Conservation (phyloP, 2,797 vertebrate species). For the Geotrypetes seraphini region DNA sequence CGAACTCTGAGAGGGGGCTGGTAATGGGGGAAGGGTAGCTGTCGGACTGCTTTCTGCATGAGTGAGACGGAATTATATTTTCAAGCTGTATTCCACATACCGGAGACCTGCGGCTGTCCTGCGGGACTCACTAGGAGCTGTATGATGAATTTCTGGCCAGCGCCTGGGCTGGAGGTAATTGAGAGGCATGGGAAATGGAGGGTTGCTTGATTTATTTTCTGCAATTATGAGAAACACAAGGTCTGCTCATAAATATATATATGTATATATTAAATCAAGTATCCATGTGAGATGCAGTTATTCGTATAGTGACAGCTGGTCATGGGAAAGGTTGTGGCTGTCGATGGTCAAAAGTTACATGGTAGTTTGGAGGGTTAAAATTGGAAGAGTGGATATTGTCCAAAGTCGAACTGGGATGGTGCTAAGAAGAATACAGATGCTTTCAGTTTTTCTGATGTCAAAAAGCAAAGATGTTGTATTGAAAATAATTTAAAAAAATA, state of each 20-base stretch:
- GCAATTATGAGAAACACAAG: slow-evolving; percentile 5
- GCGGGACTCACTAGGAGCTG: slow-evolving; percentile 1
- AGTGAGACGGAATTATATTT: slow-evolving; percentile 7
- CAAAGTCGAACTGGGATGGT: too few species aligned
- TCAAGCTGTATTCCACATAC: slow-evolving; percentile 1
- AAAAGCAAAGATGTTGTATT: too few species aligned
- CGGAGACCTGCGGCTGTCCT: not conserved
- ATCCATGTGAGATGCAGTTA: not conserved
- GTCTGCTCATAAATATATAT: not conserved
- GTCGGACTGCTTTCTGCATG: too few species aligned
- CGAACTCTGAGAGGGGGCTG: too few species aligned
- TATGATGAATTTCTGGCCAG: not conserved
- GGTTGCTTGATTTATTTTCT: slow-evolving; percentile 14
- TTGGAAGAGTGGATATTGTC: not conserved
- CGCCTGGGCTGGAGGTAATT: not conserved
- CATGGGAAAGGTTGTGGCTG: slow-evolving; percentile 12
- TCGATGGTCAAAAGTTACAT: slow-evolving; percentile 5
- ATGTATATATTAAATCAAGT: not conserved
- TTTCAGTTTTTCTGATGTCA: too few species aligned
- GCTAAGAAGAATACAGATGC: too few species aligned
- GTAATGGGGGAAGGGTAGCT: not conserved
- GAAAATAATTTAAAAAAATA: too few species aligned
- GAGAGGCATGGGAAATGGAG: too few species aligned
- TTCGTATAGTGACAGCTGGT: not conserved
- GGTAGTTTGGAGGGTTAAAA: not conserved